Base-by-base conservation (phyloP, 2,888 invertebrate species). In the Cerceris rybyensis region DNA sequence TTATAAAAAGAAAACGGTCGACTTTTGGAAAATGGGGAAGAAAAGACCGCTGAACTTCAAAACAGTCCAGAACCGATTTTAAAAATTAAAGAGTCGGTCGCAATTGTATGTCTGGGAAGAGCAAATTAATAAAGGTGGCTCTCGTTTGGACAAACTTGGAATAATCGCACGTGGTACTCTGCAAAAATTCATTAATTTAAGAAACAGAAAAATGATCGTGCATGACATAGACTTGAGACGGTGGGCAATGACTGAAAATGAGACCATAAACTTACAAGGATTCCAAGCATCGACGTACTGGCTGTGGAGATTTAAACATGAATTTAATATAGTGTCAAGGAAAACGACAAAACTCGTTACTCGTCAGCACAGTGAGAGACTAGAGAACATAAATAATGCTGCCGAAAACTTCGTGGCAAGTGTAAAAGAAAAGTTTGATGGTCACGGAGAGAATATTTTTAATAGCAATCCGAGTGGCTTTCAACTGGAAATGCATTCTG, bases 391-490 rank as follows among this genome's bases (percentile, higher is more conserved):
- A 59, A 58, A 54, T 7, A 39, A 61, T 49, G 52, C 60, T 28
- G 9, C 58, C 14, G 43, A 71, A 60, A 42, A 42, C 9, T 75
- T 74, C 68, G n/a, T 75, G 4, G n/a, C 7, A 54, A 54, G 59
- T 16, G 46, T 69, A 6, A 75, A 78, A 42, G 4, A n/a, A 17
- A 39, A 59, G 16, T 64, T 79, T 52, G 58, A 46, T 43, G 58
- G 7, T n/a, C n/a, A 60, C 41, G 72, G 68, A 52, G 55, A 54
- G 2, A 77, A 75, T 72, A 46, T 74, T 43, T 73, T 58, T 14
- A 69, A 73, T 73, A 63, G 68, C 17, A 73, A 75, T 64, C 70
- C 76, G 17, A 76, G 68, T 17, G 60, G 59, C 9, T 75, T 80
- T 54, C 61, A 76, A 14, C 60, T 75, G n/a, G 67, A 75, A 52